Evolutionary conservation across 1,140 invertebrate genomes (phyloP), one percentile per base, ranked within the genome.

Genomic region (Venturia canescens): DNA sequence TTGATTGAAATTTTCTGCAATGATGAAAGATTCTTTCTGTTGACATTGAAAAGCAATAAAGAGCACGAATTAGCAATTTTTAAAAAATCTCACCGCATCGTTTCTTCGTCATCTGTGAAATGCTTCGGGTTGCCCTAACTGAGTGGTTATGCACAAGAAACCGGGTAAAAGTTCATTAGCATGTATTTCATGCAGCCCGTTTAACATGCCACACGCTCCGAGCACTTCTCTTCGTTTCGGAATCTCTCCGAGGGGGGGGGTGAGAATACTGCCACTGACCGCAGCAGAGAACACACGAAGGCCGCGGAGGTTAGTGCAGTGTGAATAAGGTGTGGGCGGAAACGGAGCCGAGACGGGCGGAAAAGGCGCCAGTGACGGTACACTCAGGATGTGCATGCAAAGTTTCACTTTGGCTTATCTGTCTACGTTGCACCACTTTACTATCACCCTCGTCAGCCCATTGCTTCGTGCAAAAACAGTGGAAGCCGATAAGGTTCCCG

Each of bases 361-460:
- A 77, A 77, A 34, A 77, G 75, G 57, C n/a, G 50, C 57, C 31
- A 44, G 53, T 66, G 53, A 77, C 57, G 57, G 50, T 76, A 53
- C 27, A 60, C 53, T 18, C 72, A 76, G 26, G 72, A 77, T 77
- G 60, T 66, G 75, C 75, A 77, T 77, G 66, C 75, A 77, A 77
- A 77, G 75, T 77, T 77, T 77, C 75, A 77, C 75, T 77, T 66
- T 66, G 75, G 75, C 75, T 77, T 77, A 77, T 77, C 75, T 77
- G 31, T 66, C 57, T 26, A 77, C 72, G 53, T 27, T 76, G 57
- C 57, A 77, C 72, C 27, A 53, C 57, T 26, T 3, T 34, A 63
- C 48, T 57, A 76, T 76, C 75, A 38, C 13, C 53, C 21, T 57
- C 29, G 72, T 76, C 72, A 53, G 38, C 38, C 70, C 38, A 48